phyloP scores from a whole-genome alignment of 2,113 vertebrate species.

The Trichechus manatus region DNA sequence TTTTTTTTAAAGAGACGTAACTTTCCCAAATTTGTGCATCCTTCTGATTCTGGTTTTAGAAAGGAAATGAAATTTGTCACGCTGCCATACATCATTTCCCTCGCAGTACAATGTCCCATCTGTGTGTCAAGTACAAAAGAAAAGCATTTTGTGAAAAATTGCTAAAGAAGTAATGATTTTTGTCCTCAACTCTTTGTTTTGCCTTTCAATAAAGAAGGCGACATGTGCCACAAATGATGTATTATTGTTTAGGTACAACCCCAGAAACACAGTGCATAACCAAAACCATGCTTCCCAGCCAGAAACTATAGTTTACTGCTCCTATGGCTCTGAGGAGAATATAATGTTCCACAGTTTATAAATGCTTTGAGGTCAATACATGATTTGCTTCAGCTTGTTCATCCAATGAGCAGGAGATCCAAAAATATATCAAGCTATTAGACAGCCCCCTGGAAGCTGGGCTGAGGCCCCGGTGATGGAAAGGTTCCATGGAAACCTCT shows the following conservation, averaged over 20 bases:
- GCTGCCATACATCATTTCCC: constrained; percentile 94
- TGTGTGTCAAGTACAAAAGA: constrained; percentile 94
- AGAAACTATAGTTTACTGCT: constrained; percentile 96
- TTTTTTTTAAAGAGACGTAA: constrained; percentile 74
- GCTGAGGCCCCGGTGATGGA: constrained; percentile 89
- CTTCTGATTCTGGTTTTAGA: constrained; percentile 90
- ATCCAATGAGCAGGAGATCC: constrained; percentile 92
- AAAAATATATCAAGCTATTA: constrained; percentile 93
- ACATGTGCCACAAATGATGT: constrained; percentile 96
- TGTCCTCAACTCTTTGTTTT: constrained; percentile 99
- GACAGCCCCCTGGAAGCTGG: constrained; percentile 91
- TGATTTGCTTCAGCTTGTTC: constrained; percentile 96
- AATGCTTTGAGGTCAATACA: constrained; percentile 97
- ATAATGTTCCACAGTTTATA: constrained; percentile 96
- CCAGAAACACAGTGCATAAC: constrained; percentile 94
- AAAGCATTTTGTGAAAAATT: constrained; percentile 99
- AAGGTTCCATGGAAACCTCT: constrained; percentile 87
- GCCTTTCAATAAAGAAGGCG: constrained; percentile 98
- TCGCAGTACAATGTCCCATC: constrained; percentile 90
- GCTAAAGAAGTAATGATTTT: constrained; percentile 98
- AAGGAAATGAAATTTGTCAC: constrained; percentile 95
- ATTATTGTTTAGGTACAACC: constrained; percentile 93
- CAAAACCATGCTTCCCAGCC: constrained; percentile 97
- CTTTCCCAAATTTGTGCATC: constrained; percentile 86
- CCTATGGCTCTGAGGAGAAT: constrained; percentile 96